Evolutionary conservation across 2,888 invertebrate species (phyloP), one percentile per base, ranked within the genome.

Genomic region (Ochropacha duplaris): DNA sequence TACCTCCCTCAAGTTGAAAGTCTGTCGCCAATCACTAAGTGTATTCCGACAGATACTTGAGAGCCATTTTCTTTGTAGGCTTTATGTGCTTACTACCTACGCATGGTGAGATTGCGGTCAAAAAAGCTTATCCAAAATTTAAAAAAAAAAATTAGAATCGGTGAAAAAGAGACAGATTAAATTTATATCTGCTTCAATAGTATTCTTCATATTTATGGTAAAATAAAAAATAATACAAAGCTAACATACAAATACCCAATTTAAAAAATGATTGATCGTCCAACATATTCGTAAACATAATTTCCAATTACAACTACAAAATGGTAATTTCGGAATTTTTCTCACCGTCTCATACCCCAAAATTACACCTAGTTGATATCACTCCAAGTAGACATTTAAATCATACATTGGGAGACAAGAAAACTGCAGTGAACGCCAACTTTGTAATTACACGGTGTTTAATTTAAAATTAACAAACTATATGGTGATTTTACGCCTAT

Each of bases 391-490:
- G 74, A 72, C 70, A 72, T 78, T 78, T 81, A 85, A 85, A 82
- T 81, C 76, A 77, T 76, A 78, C 72, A 74, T 65, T 76, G 74
- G 79, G 76, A 76, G 81, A 81, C 83, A 81, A 75, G 81, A 78
- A 83, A 84, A 84, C 81, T 77, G 80, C 75, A 84, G 78, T 72
- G 66, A 68, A 74, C 74, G 78, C 72, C 74, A 78, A 81, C 79
- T 77, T 79, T 76, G 79, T 86, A 86, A 88, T 88, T 87, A 87
- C 79, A 78, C 78, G 81, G 81, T 79, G 76, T 83, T 86, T 84
- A 84, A 86, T 86, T 83, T 79, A 80, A n/a, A 81, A 87, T 86
- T 83, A 88, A 86, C 83, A 75, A 82, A 82, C 83, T 79, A 75
- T 82, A 77, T 78, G 83, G 81, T 76, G 78, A 85, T 82, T 84